Percentiles rank a stretch among this genome's conserved stretches.
Conservation (phyloP, 2,888 invertebrate species). For the Heliconius ismenius region DNA sequence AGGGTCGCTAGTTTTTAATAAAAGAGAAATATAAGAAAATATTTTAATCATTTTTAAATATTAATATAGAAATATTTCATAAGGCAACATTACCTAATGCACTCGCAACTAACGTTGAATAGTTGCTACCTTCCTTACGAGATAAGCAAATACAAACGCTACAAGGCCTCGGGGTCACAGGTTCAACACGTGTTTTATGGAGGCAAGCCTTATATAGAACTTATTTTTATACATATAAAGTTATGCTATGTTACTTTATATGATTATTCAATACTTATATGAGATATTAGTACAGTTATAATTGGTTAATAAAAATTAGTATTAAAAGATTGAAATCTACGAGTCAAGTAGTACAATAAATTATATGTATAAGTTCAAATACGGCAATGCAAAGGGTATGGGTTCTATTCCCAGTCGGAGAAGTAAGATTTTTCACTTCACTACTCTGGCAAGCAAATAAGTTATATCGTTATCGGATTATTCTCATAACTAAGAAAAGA, state of each 20-base stretch:
- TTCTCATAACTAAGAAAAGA: neutral
- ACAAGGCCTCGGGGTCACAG: constrained; percentile 21
- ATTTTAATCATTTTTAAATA: neutral
- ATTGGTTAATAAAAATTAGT: no score
- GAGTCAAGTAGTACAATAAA: no score
- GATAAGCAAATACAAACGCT: constrained; percentile 30
- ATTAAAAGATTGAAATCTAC: no score
- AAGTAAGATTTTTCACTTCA: neutral
- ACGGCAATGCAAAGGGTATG: neutral
- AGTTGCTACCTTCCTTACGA: constrained; percentile 20
- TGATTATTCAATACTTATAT: neutral
- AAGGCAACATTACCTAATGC: constrained; percentile 1
- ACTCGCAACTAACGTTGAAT: neutral
- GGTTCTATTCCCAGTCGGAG: neutral
- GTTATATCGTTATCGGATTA: neutral
- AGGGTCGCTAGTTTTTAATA: no score
- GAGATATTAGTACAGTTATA: neutral
- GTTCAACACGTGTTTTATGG: constrained; percentile 31
- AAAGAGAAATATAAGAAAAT: neutral
- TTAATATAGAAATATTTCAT: neutral
- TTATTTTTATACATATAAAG: neutral
- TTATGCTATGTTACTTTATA: neutral
- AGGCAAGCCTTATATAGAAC: neutral
- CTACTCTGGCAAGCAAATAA: neutral
- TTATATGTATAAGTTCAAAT: no score